Conservation (phyloP, 2,113 vertebrate genomes). For the Scophthalmus maximus region DNA sequence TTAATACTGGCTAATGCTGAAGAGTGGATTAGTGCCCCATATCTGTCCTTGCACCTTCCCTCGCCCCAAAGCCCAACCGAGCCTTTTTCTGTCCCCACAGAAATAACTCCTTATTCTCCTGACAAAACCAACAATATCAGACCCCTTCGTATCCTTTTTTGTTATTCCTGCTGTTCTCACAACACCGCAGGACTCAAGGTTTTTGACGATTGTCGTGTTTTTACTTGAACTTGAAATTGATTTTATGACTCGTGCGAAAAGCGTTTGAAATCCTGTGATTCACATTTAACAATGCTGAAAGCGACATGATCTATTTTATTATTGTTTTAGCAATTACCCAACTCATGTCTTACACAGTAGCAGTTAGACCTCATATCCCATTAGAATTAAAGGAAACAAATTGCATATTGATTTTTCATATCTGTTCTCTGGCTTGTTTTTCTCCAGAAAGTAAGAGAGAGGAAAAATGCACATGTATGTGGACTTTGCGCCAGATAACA, state of each 20-base stretch:
- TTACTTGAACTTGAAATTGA: neutral
- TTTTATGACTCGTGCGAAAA: no score
- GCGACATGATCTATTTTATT: neutral
- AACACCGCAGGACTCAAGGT: no score
- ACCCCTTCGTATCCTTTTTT: no score
- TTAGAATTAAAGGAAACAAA: conserved; percentile 10
- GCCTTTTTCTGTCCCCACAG: conserved; percentile 10
- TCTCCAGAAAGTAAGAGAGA: no score
- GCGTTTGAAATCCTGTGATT: neutral
- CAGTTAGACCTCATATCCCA: conserved; percentile 22
- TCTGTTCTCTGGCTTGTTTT: no score
- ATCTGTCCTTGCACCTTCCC: conserved; percentile 59
- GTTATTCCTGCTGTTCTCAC: no score
- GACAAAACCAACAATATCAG: no score
- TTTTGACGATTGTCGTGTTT: neutral
- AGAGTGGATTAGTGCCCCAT: conserved; percentile 65
- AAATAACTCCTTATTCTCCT: no score
- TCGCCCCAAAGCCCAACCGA: conserved; percentile 11
- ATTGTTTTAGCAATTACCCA: conserved; percentile 10
- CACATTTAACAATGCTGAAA: neutral
- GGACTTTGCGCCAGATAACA: neutral
- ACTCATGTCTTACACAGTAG: conserved; percentile 1
- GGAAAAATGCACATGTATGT: no score
- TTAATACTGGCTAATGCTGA: conserved; percentile 64
- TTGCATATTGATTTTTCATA: conserved; percentile 1